phyloP scores from a whole-genome alignment of 1,140 invertebrate species.

The Neuroterus valhalla region DNA sequence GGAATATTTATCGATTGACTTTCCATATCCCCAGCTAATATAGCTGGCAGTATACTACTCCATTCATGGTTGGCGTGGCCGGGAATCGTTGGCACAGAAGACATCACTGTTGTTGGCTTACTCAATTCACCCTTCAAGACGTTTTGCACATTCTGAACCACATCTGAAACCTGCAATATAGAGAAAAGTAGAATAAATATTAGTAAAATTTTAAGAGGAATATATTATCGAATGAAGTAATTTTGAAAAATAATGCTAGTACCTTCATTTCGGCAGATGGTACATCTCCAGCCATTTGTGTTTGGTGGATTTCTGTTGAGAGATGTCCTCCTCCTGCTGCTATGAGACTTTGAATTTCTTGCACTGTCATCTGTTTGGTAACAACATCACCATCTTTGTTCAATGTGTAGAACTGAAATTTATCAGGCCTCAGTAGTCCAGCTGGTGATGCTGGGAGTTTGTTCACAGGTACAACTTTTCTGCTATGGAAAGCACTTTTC shows the following conservation, averaged over 20 bases:
- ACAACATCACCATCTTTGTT: slow-evolving; percentile 87
- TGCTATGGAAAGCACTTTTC: slow-evolving; percentile 76
- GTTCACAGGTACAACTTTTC: slow-evolving; percentile 51
- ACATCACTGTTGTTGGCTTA: slow-evolving; percentile 76
- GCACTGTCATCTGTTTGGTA: slow-evolving; percentile 86
- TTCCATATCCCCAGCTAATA: slow-evolving; percentile 79
- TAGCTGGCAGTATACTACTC: slow-evolving; percentile 86
- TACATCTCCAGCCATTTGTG: slow-evolving; percentile 61
- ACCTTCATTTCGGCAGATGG: slow-evolving; percentile 60
- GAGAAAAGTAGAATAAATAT: background rate
- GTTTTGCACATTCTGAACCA: slow-evolving; percentile 87
- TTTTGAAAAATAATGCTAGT: slow-evolving; percentile 6
- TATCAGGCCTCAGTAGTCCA: slow-evolving; percentile 84
- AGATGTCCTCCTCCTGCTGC: slow-evolving; percentile 81
- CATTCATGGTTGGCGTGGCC: slow-evolving; percentile 78
- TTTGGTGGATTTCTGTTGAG: slow-evolving; percentile 63
- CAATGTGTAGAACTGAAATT: slow-evolving; percentile 90
- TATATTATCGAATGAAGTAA: too few relatives aligned
- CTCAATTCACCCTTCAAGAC: slow-evolving; percentile 86
- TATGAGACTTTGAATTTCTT: slow-evolving; percentile 88
- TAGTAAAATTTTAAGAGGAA: background rate
- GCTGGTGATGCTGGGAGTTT: slow-evolving; percentile 81
- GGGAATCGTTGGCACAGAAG: slow-evolving; percentile 79
- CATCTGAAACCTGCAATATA: slow-evolving; percentile 80
- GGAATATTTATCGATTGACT: slow-evolving; percentile 38